These are phyloP conservation scores for Xyrauchen texanus DNA, from an alignment of 2,113 vertebrate species.

Conservation along the genomic window DNA sequence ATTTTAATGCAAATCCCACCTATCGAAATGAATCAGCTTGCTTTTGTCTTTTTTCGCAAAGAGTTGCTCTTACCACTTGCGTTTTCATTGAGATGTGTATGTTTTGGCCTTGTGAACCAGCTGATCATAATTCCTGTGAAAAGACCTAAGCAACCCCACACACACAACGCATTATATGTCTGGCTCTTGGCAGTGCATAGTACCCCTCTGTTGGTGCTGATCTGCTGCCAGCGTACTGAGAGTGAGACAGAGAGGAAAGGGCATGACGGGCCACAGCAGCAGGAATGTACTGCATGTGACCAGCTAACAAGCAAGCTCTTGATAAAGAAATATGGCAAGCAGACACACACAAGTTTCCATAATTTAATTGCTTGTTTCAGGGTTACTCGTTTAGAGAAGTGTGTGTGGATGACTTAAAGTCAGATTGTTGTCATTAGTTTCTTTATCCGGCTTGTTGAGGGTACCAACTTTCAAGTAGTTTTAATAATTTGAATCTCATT, in stretches of 20 bases:
- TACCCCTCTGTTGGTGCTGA: constrained; percentile 37
- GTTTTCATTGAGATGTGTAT: background rate
- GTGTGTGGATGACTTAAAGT: background rate
- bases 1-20: too few relatives aligned
- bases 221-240: background rate
- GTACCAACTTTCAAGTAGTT: background rate
- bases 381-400: background rate
- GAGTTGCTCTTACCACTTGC: background rate
- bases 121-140: constrained; percentile 47
- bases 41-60: background rate
- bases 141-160: background rate
- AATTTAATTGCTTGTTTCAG: background rate
- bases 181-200: constrained; percentile 36
- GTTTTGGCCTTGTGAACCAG: constrained; percentile 27
- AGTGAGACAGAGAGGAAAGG: background rate
- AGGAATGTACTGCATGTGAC: constrained; percentile 44
- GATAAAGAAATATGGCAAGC: background rate
- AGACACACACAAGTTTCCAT: background rate
- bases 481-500: background rate
- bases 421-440: background rate
- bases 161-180: background rate
- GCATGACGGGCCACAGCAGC: background rate
- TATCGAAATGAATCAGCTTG: too few relatives aligned
- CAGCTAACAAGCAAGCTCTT: constrained; percentile 39
- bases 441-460: background rate